Conservation (phyloP, 1,140 invertebrate genomes). For the Pantala flavescens region DNA sequence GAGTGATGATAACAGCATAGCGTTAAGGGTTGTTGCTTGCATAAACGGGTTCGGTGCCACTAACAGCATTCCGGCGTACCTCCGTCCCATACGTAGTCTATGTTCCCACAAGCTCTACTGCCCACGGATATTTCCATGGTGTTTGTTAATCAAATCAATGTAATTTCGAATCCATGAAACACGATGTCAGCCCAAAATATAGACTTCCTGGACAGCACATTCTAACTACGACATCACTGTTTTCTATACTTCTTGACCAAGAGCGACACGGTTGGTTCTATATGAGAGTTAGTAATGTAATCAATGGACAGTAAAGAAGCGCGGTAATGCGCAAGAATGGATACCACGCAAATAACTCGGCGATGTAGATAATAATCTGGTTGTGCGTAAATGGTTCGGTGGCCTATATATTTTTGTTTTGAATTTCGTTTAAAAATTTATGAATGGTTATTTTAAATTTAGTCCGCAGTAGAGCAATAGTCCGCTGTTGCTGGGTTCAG, state of each 20-base stretch:
- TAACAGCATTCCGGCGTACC: slow-evolving; percentile 3
- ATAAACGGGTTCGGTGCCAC: slow-evolving; percentile 3
- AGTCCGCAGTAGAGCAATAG: not conserved
- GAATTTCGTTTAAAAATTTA: not conserved
- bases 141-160: not conserved
- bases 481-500: not conserved
- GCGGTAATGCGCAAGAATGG: not conserved
- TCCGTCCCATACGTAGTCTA: not conserved
- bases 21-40: not conserved
- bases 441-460: not conserved
- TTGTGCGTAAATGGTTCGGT: not conserved
- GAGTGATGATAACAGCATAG: not conserved
- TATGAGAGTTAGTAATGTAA: not conserved
- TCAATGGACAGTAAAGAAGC: not conserved
- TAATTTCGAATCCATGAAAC: not conserved
- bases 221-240: not conserved
- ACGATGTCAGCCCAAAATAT: not conserved
- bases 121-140: not conserved
- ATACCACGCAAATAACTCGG: not conserved
- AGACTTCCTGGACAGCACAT: not conserved
- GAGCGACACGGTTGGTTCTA: too few relatives aligned
- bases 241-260: too few relatives aligned
- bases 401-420: not conserved
- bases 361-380: not conserved
- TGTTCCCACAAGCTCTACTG: not conserved